Percentiles rank a stretch among this genome's conserved stretches.
These are phyloP conservation scores for Harpagoxenus sublaevis DNA, from an alignment of 2,888 invertebrate genomes.

Conservation along the genomic window DNA sequence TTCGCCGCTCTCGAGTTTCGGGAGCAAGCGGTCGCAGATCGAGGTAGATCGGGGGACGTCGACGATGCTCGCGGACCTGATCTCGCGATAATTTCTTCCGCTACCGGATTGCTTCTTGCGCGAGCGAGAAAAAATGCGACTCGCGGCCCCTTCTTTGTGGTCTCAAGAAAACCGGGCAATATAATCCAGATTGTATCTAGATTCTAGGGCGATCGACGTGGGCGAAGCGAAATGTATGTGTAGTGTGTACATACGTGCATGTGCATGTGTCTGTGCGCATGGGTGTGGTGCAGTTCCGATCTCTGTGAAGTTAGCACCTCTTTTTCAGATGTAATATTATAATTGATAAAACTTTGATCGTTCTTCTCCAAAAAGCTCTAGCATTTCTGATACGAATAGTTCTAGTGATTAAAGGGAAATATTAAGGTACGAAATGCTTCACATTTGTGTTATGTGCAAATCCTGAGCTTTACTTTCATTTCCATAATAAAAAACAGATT, in stretches of 20 bases:
- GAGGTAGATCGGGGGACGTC: constrained; percentile 1
- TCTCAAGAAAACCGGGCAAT: constrained; percentile 75
- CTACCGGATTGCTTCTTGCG: constrained; percentile 72
- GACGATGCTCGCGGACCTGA: constrained; percentile 21
- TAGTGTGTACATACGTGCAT: background rate
- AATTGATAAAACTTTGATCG: background rate
- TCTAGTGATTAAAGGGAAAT: background rate
- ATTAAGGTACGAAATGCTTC: background rate
- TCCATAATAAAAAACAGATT: background rate
- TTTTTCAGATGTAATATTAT: constrained; percentile 20
- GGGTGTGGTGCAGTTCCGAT: background rate
- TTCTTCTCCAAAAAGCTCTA: background rate
- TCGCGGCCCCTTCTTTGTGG: constrained; percentile 59
- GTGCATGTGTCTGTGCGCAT: background rate
- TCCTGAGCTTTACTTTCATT: background rate
- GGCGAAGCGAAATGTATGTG: constrained; percentile 64
- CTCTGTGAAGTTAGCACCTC: background rate
- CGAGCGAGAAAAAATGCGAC: constrained; percentile 39
- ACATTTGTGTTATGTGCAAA: background rate
- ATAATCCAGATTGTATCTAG: constrained; percentile 80
- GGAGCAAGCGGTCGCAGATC: constrained; percentile 23
- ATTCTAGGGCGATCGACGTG: constrained; percentile 76
- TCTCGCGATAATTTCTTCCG: constrained; percentile 64
- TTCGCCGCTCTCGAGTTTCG: constrained; percentile 36
- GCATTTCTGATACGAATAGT: background rate